phyloP scores from a whole-genome alignment of 1,140 invertebrate species.

The Hesperophylax magnus region DNA sequence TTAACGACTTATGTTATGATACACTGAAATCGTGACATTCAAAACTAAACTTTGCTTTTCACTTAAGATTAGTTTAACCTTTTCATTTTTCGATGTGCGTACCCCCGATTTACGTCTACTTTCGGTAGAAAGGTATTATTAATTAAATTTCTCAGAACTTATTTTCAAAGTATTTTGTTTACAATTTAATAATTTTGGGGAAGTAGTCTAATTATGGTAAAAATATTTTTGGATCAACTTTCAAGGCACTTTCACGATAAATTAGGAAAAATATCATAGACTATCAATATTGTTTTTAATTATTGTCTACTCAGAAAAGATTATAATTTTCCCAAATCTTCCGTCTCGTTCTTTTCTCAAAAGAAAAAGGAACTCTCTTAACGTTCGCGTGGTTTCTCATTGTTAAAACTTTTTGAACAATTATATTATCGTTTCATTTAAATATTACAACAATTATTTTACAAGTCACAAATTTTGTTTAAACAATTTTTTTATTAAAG shows the following conservation, averaged over 20 bases:
- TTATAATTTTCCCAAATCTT: slow-evolving; percentile 7
- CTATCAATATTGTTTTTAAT: neutral
- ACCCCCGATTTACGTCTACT: no score
- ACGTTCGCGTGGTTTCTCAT: slow-evolving; percentile 19
- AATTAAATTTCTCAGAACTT: neutral
- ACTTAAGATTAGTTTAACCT: no score
- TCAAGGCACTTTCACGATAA: neutral
- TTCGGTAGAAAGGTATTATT: no score
- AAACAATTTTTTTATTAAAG: neutral
- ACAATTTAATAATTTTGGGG: neutral
- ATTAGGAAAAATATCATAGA: neutral
- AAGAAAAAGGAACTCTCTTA: slow-evolving; percentile 20
- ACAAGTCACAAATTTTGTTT: neutral
- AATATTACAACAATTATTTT: neutral
- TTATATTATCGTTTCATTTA: neutral
- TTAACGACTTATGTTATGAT: neutral
- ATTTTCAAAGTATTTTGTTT: neutral
- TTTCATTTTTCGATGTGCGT: no score
- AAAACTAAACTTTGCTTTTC: neutral
- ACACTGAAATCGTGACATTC: neutral
- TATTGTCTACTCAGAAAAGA: neutral
- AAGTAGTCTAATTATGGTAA: neutral
- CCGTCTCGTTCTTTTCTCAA: slow-evolving; percentile 26
- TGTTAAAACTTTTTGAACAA: neutral
- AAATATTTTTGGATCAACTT: neutral